A percentile compares a stretch with the other conserved stretches of the same genome.
These are phyloP conservation scores for Eupristina koningsbergeri DNA, from an alignment of 1,140 invertebrate genomes.

Conservation along the genomic window DNA sequence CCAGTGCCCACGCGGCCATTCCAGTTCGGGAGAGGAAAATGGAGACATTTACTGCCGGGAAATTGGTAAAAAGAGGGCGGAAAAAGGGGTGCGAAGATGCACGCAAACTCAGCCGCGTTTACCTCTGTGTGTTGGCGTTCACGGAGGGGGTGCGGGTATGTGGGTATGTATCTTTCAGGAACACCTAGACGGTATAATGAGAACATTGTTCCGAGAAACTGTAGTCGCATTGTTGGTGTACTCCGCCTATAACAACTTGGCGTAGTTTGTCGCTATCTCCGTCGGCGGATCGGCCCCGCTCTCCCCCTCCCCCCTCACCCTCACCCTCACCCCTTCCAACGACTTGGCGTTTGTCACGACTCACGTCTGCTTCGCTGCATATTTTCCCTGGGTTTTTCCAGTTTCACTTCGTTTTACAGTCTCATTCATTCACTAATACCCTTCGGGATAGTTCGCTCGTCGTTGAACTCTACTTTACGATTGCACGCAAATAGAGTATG, in stretches of 20 bases:
- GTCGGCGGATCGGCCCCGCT: background rate
- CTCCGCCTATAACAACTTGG: conserved; percentile 48
- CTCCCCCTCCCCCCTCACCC: too few relatives aligned
- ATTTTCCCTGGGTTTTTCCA: conserved; percentile 36
- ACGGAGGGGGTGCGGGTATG: background rate
- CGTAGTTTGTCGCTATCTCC: conserved; percentile 17
- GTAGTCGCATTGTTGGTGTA: conserved; percentile 69
- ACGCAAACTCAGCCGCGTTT: conserved; percentile 2
- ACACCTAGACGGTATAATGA: conserved; percentile 67
- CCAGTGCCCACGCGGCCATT: too few relatives aligned
- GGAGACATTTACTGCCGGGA: conserved; percentile 10
- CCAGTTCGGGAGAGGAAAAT: background rate
- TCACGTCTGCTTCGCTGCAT: background rate
- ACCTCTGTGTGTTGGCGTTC: background rate
- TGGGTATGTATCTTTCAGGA: conserved; percentile 54
- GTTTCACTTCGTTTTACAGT: conserved; percentile 28
- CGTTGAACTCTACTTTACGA: background rate
- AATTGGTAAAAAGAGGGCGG: background rate
- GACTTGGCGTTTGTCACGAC: background rate
- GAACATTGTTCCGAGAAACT: conserved; percentile 71
- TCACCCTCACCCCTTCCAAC: background rate
- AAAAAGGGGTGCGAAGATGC: conserved; percentile 30
- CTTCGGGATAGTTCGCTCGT: background rate
- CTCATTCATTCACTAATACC: conserved; percentile 47
- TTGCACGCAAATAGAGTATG: background rate